These are phyloP conservation scores for Notamacropus eugenii DNA, from an alignment of 2,797 vertebrate species.

Conservation along the genomic window DNA sequence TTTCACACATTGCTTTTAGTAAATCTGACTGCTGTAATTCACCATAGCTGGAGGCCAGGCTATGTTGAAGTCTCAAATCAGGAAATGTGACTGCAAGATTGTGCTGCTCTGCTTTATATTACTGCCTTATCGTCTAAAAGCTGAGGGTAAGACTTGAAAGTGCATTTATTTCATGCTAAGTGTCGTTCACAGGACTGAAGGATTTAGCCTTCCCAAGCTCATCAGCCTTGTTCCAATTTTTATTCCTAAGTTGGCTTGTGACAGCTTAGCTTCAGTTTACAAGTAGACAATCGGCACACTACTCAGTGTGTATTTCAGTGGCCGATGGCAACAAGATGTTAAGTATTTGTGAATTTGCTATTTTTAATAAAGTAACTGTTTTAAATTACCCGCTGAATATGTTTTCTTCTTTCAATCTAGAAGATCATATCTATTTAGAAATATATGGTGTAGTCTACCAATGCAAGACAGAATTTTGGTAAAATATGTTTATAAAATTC, in stretches of 20 bases:
- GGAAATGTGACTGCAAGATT: slow-evolving; percentile 46
- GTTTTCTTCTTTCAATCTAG: slow-evolving; percentile 8
- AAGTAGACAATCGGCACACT: slow-evolving; percentile 76
- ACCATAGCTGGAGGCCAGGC: slow-evolving; percentile 50
- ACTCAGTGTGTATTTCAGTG: slow-evolving; percentile 60
- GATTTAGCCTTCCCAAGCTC: slow-evolving; percentile 47
- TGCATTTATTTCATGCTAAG: slow-evolving; percentile 62
- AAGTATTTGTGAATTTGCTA: slow-evolving; percentile 80
- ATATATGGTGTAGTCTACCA: not conserved
- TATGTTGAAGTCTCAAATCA: slow-evolving; percentile 34
- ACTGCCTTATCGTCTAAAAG: slow-evolving; percentile 82
- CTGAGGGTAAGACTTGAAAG: slow-evolving; percentile 70
- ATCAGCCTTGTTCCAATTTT: slow-evolving; percentile 8
- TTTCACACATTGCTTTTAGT: slow-evolving; percentile 75
- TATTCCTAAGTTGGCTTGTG: slow-evolving; percentile 27
- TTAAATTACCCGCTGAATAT: slow-evolving; percentile 60
- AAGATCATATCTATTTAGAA: not conserved
- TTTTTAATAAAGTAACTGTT: slow-evolving; percentile 83
- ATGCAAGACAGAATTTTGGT: not conserved
- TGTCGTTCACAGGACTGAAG: slow-evolving; percentile 46
- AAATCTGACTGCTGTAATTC: slow-evolving; percentile 54
- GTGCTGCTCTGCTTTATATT: slow-evolving; percentile 75
- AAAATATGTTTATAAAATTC: slow-evolving; percentile 24
- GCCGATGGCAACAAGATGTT: slow-evolving; percentile 70
- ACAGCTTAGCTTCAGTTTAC: slow-evolving; percentile 73